Evolutionary conservation across 2,797 vertebrate species (phyloP), one percentile per base, ranked within the genome.

Genomic region (Oryzias dopingdopingensis): DNA sequence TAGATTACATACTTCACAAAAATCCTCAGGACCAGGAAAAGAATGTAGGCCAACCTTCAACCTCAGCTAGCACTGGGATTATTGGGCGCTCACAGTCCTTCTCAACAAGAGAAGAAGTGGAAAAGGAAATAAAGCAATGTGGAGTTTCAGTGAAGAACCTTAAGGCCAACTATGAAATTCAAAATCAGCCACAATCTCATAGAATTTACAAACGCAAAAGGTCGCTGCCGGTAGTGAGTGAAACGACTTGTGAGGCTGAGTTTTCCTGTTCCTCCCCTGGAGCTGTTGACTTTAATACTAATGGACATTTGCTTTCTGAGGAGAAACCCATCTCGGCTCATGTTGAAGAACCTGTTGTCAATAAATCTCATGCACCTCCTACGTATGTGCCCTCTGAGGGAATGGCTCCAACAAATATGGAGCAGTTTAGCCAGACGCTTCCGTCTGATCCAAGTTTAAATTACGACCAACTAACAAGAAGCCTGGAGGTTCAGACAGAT

Each of bases 121-220:
- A 88, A 62, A 92, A 90, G 0, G 97, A 99, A 88, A 95, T 99
- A 69, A 90, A 94, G 68, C 95, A 95, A 72, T 97, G 90, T 32
- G 96, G 96, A 0, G 95, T 99, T 54, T 98, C 96, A 0, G 96
- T 99, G 50, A 93, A 91, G 80, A 96, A 91, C 70, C 93, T 99
- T 47, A 95, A 96, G 57, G 95, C 96, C 56, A 93, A 94, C 82
- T 99, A 96, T 15, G 96, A 99, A 87, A 85, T 90, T 56, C 91
- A 90, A 1, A 88, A 74, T 66, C 92, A 80, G 52, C 69, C 64
- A 4, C 76, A 77, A 62, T 59, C 49, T 20, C 86, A 81, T 42
- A 88, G 82, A 62, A 86, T 93, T 49, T 94, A 93, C 86, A 93
- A 90, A 70, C 89, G 92, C 46, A 93, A 93, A 56, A 73, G 86